phyloP scores from a whole-genome alignment of 1,140 invertebrate genomes.

The Drosophila parabipectinata region DNA sequence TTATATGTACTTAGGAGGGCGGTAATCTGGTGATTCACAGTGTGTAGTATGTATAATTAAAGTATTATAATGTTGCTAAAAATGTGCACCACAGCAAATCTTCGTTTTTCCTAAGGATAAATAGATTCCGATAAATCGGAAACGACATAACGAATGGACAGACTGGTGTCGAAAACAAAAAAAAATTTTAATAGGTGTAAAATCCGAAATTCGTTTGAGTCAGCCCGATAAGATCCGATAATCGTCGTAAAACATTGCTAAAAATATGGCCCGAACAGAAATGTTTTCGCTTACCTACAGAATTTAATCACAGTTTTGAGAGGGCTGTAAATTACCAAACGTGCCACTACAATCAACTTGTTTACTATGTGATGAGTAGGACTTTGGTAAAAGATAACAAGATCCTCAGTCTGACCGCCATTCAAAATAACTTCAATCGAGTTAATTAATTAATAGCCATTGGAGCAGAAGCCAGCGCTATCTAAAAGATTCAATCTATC shows the following conservation, averaged over 20 bases:
- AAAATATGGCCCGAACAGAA: slow-evolving; percentile 16
- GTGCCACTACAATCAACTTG: slow-evolving; percentile 11
- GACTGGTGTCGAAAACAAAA: too few relatives aligned
- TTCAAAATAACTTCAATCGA: background rate
- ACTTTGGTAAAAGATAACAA: background rate
- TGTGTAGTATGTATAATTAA: too few relatives aligned
- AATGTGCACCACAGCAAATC: too few relatives aligned
- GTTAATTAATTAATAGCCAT: background rate
- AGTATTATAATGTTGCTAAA: too few relatives aligned
- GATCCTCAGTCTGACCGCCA: background rate
- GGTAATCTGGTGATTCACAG: too few relatives aligned
- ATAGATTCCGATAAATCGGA: too few relatives aligned
- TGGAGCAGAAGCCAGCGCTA: background rate
- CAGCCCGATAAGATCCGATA: slow-evolving; percentile 13
- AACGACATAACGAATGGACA: too few relatives aligned
- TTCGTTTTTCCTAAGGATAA: too few relatives aligned
- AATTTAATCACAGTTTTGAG: background rate
- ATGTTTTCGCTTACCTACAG: slow-evolving; percentile 6
- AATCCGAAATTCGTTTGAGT: background rate
- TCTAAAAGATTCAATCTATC: slow-evolving; percentile 1
- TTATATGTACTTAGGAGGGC: too few relatives aligned
- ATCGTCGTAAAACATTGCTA: slow-evolving; percentile 12
- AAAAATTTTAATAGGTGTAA: background rate
- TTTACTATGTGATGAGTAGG: background rate
- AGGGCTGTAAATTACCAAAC: slow-evolving; percentile 8